Base-by-base conservation (phyloP, 2,113 vertebrate genomes). In the Neomonachus schauinslandi region DNA sequence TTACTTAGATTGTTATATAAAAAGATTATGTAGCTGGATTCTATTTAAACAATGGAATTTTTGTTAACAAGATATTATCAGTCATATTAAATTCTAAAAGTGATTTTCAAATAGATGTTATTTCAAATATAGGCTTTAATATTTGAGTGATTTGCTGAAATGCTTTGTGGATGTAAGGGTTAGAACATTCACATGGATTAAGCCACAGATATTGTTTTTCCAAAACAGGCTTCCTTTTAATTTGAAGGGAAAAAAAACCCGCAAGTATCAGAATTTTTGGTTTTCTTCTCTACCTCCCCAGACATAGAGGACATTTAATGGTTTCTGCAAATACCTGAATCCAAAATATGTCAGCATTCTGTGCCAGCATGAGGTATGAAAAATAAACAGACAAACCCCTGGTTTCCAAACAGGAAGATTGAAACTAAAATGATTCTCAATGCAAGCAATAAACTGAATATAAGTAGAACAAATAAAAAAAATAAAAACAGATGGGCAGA, bases 51-150 rank as follows among this genome's bases (percentile, higher is more conserved):
- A 95, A 92, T 5, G 39, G 49, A 55, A 9, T 57, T 90, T 93
- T 97, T 51, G 4, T 95, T 90, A 96, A 92, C 61, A 49, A 96
- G 94, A 94, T 94, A 85, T 88, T 82, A 95, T 96, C 69, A 97
- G 55, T 79, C 61, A 84, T 89, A 94, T 76, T 63, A 98, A 97
- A 96, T 91, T 94, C 42, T 95, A 88, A 97, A 97, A 96, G 82
- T 14, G 31, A 84, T 90, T 88, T 87, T 39, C 93, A 96, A 96
- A 91, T 42, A 59, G 67, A 92, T 93, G 33, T 14, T 84, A 95
- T 72, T 98, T 96, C 42, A 51, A 96, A 46, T 77, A 5, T 59
- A 96, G 94, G 91, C 24, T 71, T 89, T 89, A 84, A 42, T 91
- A 96, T 95, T 93, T 79, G 39, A 87, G 39, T 51, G 46, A 95